A percentile compares a stretch with the other conserved stretches of the same genome.
Evolutionary conservation across 2,113 vertebrate genomes (phyloP).

Genomic region (Rhineura floridana): DNA sequence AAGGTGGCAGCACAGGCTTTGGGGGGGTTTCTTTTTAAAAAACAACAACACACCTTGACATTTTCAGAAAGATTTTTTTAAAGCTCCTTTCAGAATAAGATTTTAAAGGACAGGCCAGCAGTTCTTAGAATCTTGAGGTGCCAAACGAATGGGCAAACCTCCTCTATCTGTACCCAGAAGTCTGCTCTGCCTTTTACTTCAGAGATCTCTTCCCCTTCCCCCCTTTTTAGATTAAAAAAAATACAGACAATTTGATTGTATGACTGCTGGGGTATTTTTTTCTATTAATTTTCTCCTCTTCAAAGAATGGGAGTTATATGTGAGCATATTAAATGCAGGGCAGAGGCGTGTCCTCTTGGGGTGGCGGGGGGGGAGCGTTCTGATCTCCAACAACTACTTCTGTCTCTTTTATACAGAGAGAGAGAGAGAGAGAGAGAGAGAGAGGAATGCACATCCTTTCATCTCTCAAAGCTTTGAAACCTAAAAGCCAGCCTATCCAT

Average conservation of each 20-base stretch:
- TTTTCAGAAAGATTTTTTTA: neutral
- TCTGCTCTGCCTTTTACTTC: conserved; percentile 53
- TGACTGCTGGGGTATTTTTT: conserved; percentile 57
- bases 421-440: too few species aligned
- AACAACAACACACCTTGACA: conserved; percentile 47
- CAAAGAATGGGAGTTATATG: conserved; percentile 45
- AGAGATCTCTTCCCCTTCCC: neutral
- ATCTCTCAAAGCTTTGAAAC: conserved; percentile 41
- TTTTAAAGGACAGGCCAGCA: conserved; percentile 47
- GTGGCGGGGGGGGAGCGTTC: conserved; percentile 59
- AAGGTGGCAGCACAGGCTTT: conserved; percentile 58
- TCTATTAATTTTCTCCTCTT: conserved; percentile 18
- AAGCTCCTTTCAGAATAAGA: conserved; percentile 48
- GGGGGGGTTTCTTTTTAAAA: conserved; percentile 35
- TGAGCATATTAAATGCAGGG: conserved; percentile 59
- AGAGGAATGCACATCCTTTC: too few species aligned
- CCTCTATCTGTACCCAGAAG: conserved; percentile 53
- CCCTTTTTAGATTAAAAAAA: conserved; percentile 32
- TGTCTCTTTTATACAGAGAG: conserved; percentile 29
- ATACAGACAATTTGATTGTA: conserved; percentile 76
- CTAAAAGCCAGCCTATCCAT: conserved; percentile 4
- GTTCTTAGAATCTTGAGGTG: conserved; percentile 45
- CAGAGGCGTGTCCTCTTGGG: conserved; percentile 52
- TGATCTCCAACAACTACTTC: conserved; percentile 58
- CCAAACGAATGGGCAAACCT: conserved; percentile 53